These are phyloP conservation scores for Paracanthobrama guichenoti DNA, from an alignment of 2,113 vertebrate species.

Conservation along the genomic window DNA sequence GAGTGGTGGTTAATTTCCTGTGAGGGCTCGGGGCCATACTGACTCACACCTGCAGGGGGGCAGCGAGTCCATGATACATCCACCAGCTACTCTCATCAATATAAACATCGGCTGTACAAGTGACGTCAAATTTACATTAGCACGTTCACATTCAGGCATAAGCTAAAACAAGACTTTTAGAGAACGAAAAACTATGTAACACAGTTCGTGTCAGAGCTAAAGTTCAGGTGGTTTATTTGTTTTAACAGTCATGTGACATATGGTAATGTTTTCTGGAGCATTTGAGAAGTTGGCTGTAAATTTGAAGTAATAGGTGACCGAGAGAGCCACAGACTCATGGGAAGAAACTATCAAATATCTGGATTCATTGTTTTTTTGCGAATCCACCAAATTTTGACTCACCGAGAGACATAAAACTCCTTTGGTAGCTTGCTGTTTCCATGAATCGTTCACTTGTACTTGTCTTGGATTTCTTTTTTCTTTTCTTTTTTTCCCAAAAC, in stretches of 20 bases:
- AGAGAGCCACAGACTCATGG: constrained; percentile 7
- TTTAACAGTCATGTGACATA: constrained; percentile 57
- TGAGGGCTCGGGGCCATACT: constrained; percentile 34
- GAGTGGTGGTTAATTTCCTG: constrained; percentile 59
- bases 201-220: constrained; percentile 24
- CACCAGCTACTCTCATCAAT: constrained; percentile 49
- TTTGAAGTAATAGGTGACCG: constrained; percentile 41
- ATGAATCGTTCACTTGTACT: constrained; percentile 22
- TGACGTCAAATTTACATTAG: constrained; percentile 31
- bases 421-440: constrained; percentile 11
- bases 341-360: constrained; percentile 32
- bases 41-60: constrained; percentile 51
- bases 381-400: constrained; percentile 27
- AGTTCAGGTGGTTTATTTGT: constrained; percentile 54
- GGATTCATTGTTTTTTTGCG: constrained; percentile 11
- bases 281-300: constrained; percentile 50
- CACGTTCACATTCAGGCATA: constrained; percentile 25
- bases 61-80: constrained; percentile 22
- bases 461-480: constrained; percentile 3
- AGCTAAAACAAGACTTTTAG: constrained; percentile 21
- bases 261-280: constrained; percentile 61
- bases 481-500: not conserved
- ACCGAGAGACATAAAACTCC: constrained; percentile 17
- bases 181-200: constrained; percentile 44
- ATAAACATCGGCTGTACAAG: constrained; percentile 21